phyloP scores from a whole-genome alignment of 1,140 invertebrate species.

The Chironomus tepperi region DNA sequence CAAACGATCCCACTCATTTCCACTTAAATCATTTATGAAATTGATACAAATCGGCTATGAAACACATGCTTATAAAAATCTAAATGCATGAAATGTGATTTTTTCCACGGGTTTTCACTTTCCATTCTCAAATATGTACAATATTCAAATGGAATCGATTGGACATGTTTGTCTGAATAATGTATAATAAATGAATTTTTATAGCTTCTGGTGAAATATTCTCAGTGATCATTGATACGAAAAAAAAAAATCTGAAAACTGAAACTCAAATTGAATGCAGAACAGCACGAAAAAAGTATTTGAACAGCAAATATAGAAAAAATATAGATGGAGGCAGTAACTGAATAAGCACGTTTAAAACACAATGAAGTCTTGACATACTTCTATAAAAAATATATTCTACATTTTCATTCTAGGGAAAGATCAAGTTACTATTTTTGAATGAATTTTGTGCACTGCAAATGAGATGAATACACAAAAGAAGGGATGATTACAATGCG shows the following conservation, averaged over 20 bases:
- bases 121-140: too few species aligned
- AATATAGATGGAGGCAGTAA: background rate
- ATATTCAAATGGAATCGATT: too few species aligned
- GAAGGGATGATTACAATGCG: background rate
- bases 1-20: too few species aligned
- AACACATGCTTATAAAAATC: too few species aligned
- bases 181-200: background rate
- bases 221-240: background rate
- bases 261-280: background rate
- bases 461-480: background rate
- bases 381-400: background rate
- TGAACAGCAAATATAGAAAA: background rate
- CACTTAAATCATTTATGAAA: too few species aligned
- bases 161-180: background rate
- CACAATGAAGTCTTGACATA: slow-evolving; percentile 1
- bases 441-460: background rate
- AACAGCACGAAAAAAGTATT: background rate
- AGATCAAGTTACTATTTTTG: slow-evolving; percentile 3
- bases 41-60: too few species aligned
- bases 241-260: background rate
- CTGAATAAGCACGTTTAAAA: background rate
- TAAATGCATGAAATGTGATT: too few species aligned
- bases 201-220: background rate
- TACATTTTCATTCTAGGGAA: background rate
- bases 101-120: too few species aligned